Evolutionary conservation across 2,797 vertebrate species (phyloP), one percentile per base, ranked within the genome.

Genomic region (Pitangus sulphuratus): DNA sequence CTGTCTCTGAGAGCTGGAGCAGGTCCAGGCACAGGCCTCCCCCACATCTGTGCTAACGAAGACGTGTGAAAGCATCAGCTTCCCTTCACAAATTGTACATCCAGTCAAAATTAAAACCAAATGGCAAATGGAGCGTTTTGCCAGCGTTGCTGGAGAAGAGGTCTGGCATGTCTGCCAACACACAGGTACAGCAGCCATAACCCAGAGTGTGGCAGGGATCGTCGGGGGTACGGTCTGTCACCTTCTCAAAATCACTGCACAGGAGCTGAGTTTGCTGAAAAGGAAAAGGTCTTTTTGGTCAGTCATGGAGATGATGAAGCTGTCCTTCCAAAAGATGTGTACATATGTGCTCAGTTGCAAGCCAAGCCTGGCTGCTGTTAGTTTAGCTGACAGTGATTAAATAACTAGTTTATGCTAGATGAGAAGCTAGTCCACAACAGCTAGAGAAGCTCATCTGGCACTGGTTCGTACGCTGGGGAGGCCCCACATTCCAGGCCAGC

Each of bases 41-140:
- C 25, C 18, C 44, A 82, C 77, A 87, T 53, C 86, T 89, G 40
- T 39, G 60, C 44, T 87, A 66, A 53, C 2, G 2, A 72, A 65
- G 74, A 90, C 2, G 1, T 56, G 68, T 31, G 2, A 89, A 76
- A 94, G 37, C 19, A 45, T 51, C 33, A 54, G 69, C 58, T 77
- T 93, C 45, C 58, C 81, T 87, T 74, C 19, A 11, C 68, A 77
- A 79, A 71, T 8, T 26, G 60, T 68, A 66, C 71, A 20, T 25
- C 28, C 66, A 70, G 33, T 66, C 78, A 80, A 91, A 87, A 90
- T 89, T 84, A 93, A 93, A 92, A 82, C 39, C 84, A 90, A 90
- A 80, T 0, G 4, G 16, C 28, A 74, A 84, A 82, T 0, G 0
- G 1, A 88, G 30, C 1, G 0, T 40, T 93, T 68, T 31, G 20